These are phyloP conservation scores for Penaeus vannamei DNA, from an alignment of 1,140 invertebrate species.

Conservation along the genomic window DNA sequence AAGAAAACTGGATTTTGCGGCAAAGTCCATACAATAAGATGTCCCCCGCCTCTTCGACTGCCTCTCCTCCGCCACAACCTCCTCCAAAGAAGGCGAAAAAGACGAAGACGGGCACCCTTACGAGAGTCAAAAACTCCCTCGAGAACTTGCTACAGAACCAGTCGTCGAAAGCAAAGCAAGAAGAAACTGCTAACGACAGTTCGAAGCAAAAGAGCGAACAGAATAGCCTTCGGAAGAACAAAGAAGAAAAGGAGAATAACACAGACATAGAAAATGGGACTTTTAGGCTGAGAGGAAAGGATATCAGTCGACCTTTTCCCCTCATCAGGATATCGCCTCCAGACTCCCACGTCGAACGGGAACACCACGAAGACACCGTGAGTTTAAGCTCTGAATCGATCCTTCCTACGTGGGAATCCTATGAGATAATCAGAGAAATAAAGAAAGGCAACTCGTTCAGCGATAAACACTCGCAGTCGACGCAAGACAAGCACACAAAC, in stretches of 20 bases:
- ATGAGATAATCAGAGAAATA: background rate
- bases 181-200: background rate
- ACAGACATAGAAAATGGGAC: background rate
- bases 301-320: background rate
- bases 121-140: slow-evolving; percentile 37
- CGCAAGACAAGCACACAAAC: too few species aligned
- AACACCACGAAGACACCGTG: background rate
- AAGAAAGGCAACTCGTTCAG: background rate
- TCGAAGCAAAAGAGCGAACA: background rate
- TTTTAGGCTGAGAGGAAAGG: background rate
- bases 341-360: background rate
- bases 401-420: background rate
- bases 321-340: background rate
- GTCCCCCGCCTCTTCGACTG: background rate
- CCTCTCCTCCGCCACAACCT: background rate
- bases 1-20: slow-evolving; percentile 44
- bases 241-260: background rate
- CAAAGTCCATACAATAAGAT: slow-evolving; percentile 1
- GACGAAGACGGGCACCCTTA: slow-evolving; percentile 35
- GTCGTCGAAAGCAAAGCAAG: background rate
- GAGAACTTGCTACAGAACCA: slow-evolving; percentile 46
- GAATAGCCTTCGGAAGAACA: background rate
- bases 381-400: background rate
- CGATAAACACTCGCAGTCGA: background rate
- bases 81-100: slow-evolving; percentile 38